Base-by-base conservation (phyloP, 2,888 invertebrate species). In the Drosophila emarginata region DNA sequence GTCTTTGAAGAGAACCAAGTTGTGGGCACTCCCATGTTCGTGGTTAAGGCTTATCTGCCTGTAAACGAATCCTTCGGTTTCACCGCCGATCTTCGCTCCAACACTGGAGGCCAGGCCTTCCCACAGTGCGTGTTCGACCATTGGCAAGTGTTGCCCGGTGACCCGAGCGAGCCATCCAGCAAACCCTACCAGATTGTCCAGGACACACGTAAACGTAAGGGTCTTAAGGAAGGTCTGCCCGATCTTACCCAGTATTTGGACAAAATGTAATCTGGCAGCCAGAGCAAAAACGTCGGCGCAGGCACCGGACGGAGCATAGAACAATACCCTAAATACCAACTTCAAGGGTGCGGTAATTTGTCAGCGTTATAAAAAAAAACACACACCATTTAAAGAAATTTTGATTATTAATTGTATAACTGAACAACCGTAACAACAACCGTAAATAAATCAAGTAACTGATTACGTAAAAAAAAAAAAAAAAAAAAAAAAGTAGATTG, bases 121-220 rank as follows among this genome's bases (percentile, higher is more conserved):
- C 99, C 99, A 91, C 99, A 99, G 93, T 99, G 99, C 93, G 99
- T 99, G 91, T 99, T 99, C 93, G 99, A 99, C 93, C 99, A 99
- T 93, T 99, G 99, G 99, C 98, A 99, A 93, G 93, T 98, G 73
- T 94, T 99, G 91, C 97, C 98, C 74, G 99, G 99, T 83, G 98
- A 99, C 92, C 98, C 99, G 78, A 93, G 95, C 91, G 99, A 99
- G 83, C 60, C 93, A 18, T 93, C 93, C 86, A 93, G 94, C 92
- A 96, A 96, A 93, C 96, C 97, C 79, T 96, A 93, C 94, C 91
- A 79, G 86, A 95, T 97, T 89, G 96, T 97, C 66, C 95, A 96
- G 94, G 98, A 98, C 65, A 99, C 97, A 87, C 96, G 99, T 92
- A 99, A 99, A 94, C 95, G 99, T 93, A 99, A 99, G 95, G 99